Percentiles rank a stretch among this genome's conserved stretches.
Conservation (phyloP, 2,797 vertebrate species). For the Serranus cabrilla region DNA sequence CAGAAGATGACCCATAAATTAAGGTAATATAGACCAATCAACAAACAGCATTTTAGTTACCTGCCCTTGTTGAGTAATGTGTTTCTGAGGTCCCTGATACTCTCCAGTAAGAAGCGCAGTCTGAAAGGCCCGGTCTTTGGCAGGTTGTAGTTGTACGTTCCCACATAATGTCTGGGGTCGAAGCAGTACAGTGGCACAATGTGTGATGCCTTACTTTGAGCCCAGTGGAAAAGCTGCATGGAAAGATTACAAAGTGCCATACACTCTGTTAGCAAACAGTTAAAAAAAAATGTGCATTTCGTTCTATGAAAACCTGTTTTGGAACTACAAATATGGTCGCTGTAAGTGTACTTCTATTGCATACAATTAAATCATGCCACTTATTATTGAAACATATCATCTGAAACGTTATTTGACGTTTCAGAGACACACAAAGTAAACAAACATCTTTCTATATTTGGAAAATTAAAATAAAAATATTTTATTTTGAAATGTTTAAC, state of each 20-base stretch:
- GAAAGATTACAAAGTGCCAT: not conserved
- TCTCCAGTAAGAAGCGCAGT: constrained; percentile 87
- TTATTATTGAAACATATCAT: not conserved
- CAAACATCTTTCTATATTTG: too few relatives aligned
- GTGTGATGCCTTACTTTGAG: constrained; percentile 83
- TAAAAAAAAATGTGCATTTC: not conserved
- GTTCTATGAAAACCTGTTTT: not conserved
- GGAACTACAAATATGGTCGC: not conserved
- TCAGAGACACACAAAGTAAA: not conserved
- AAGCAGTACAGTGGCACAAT: constrained; percentile 91
- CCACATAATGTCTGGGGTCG: constrained; percentile 86
- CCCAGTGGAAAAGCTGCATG: constrained; percentile 87
- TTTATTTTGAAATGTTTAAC: too few relatives aligned
- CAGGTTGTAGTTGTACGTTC: constrained; percentile 84
- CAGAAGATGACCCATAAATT: not conserved
- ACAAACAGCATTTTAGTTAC: constrained; percentile 58
- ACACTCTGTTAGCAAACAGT: too few relatives aligned
- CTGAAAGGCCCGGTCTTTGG: constrained; percentile 88
- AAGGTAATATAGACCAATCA: not conserved
- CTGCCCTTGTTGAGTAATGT: constrained; percentile 85
- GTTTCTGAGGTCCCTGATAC: constrained; percentile 85
- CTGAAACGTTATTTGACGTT: not conserved
- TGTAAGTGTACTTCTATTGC: not conserved
- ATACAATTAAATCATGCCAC: not conserved
- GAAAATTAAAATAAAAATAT: too few relatives aligned